Evolutionary conservation across 2,113 vertebrate species (phyloP).

Genomic region (Uria lomvia): DNA sequence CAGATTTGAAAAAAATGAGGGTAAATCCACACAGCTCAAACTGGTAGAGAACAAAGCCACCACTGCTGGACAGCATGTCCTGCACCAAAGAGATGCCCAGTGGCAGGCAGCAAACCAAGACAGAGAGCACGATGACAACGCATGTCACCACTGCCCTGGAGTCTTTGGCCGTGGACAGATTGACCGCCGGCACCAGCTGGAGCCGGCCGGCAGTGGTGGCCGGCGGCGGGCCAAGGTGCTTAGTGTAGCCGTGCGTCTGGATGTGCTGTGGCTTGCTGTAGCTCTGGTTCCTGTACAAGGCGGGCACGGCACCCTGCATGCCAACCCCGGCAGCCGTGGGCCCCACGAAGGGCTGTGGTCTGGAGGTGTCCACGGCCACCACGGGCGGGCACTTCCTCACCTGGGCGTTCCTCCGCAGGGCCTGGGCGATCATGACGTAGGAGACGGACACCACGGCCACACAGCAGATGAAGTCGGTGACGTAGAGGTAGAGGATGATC

Average conservation of each 20-base stretch:
- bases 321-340: constrained; percentile 5
- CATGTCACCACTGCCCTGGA: constrained; percentile 91
- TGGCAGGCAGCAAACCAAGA: constrained; percentile 91
- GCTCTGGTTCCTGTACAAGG: constrained; percentile 88
- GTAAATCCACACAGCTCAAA: constrained; percentile 93
- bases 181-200: constrained; percentile 83
- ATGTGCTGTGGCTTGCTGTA: constrained; percentile 82
- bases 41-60: constrained; percentile 88
- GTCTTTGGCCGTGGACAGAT: constrained; percentile 88
- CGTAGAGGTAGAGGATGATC: constrained; percentile 85
- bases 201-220: constrained; percentile 65
- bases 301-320: constrained; percentile 76
- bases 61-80: constrained; percentile 78
- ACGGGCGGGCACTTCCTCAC: constrained; percentile 82
- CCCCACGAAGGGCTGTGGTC: constrained; percentile 77
- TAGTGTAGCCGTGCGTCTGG: constrained; percentile 76
- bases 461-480: constrained; percentile 91
- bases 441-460: constrained; percentile 88
- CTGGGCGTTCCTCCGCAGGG: constrained; percentile 86
- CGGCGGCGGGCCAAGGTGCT: constrained; percentile 59
- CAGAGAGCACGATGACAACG: constrained; percentile 87
- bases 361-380: constrained; percentile 76
- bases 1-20: constrained; percentile 93
- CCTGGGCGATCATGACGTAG: constrained; percentile 91
- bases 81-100: constrained; percentile 88